Evolutionary conservation across 2,113 vertebrate genomes (phyloP).

Genomic region (Poeciliopsis turrubarensis): DNA sequence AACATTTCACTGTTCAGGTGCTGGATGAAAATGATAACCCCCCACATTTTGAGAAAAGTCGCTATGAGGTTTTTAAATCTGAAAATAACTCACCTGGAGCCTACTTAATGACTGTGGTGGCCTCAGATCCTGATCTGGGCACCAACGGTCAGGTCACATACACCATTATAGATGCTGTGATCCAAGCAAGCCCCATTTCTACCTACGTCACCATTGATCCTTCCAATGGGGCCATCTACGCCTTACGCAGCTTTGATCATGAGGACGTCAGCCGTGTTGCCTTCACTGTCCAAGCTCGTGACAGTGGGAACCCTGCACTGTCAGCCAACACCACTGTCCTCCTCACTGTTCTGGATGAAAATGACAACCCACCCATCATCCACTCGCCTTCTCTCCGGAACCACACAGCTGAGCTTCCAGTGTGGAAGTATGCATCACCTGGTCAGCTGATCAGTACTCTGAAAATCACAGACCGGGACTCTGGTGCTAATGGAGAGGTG

Average conservation of each 20-base stretch:
- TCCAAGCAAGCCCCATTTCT: constrained; percentile 88
- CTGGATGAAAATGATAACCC: constrained; percentile 97
- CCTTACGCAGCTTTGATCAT: constrained; percentile 91
- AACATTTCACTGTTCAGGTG: constrained; percentile 95
- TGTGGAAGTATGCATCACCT: constrained; percentile 87
- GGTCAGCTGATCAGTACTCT: constrained; percentile 88
- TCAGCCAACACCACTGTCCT: constrained; percentile 88
- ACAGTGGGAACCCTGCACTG: constrained; percentile 84
- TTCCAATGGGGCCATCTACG: constrained; percentile 93
- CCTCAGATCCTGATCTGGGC: constrained; percentile 91
- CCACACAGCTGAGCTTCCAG: constrained; percentile 87
- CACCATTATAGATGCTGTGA: constrained; percentile 85
- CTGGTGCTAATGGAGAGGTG: constrained; percentile 92
- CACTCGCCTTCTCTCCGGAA: constrained; percentile 87
- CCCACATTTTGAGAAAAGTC: constrained; percentile 91
- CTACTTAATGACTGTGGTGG: constrained; percentile 91
- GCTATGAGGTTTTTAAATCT: constrained; percentile 91
- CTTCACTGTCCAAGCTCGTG: constrained; percentile 91
- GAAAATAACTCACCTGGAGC: constrained; percentile 97
- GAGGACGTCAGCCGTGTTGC: constrained; percentile 91
- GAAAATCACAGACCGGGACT: constrained; percentile 89
- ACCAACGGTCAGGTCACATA: constrained; percentile 97
- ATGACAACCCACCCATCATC: constrained; percentile 91
- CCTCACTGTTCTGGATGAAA: constrained; percentile 92
- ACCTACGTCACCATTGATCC: constrained; percentile 96